Evolutionary conservation across 2,113 vertebrate genomes (phyloP), one percentile per base, ranked within the genome.

Genomic region (Columba livia): DNA sequence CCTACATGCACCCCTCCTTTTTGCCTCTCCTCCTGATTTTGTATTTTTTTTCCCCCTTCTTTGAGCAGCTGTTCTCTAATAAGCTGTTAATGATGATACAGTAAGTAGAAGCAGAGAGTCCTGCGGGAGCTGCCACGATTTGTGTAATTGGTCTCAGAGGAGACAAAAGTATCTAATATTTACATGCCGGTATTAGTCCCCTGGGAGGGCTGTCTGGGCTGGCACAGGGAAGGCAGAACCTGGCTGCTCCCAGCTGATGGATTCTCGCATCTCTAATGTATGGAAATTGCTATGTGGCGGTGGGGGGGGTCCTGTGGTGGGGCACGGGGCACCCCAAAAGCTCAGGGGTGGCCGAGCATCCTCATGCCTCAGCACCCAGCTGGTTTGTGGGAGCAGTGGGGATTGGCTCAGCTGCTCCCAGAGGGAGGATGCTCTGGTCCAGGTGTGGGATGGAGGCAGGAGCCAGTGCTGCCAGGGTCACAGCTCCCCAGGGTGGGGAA

Each of bases 121-220:
- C 97, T 97, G 92, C 90, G 98, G 97, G 98, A 98, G 96, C 96
- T 90, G 80, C 96, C 97, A 85, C 96, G 98, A 98, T 98, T 97
- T 98, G 98, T 97, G 97, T 98, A 98, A 98, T 98, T 98, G 98
- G 98, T 97, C 98, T 98, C 98, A 6, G 85, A 97, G 98, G 98
- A 98, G 96, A 94, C 96, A 94, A 91, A 97, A 98, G 98, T 96
- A 95, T 97, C 97, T 98, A 96, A 97, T 98, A 98, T 98, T 98
- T 98, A 98, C 98, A 97, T 96, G 94, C 96, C 58, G 87, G 95
- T 96, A 97, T 97, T 92, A 94, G 94, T 97, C 98, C 97, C 97
- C 48, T 21, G 97, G 97, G 98, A 98, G 73, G 54, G 38, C 86
- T 82, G 71, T 81, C 96, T 96, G 91, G 95, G 95, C 96, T 95